Base-by-base conservation (phyloP, 2,113 vertebrate species). In the Furnarius figulus region DNA sequence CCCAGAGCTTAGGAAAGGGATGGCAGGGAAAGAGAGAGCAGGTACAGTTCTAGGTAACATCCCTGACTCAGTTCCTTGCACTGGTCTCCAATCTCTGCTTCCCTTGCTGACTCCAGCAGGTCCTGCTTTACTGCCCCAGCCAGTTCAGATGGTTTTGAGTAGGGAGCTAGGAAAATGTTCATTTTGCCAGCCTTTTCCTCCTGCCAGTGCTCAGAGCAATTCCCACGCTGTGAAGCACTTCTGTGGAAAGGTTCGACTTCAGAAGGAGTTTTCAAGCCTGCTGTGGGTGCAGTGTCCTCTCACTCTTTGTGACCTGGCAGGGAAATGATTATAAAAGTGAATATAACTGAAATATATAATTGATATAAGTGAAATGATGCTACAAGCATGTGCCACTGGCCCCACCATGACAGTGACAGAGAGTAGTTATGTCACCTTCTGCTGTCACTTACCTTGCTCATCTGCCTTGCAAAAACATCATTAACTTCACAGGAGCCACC, bases 101-200 rank as follows among this genome's bases (percentile, higher is more conserved):
- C 88, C 83, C 50, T 56, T 39, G 21, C 50, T 95, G 66, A 12
- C 80, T 91, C 95, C 68, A 92, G 88, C 76, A 90, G 76, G 61
- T 95, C 96, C 80, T 90, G 93, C 79, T 92, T 46, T 96, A 86
- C 96, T 81, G 92, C 91, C 72, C 80, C 80, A 92, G 72, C 92
- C 89, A 90, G 92, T 94, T 40, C 92, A 81, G 72, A 33, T 13
- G 75, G 59, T 52, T 96, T 81, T 93, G 81, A 59, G 70, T 77
- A n/a, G 25, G 56, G 58, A 96, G 71, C 49, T 82, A 93, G 87
- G 92, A 91, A 95, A 94, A 93, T 85, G 65, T 33, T 89, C 52
- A 7, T 91, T 93, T 87, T 89, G 52, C 74, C 81, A 94, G 62
- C 24, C 50, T 74, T 88, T 83, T 88, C 79, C 35, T 88, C 20